Evolutionary conservation across 2,113 vertebrate genomes (phyloP).

Genomic region (Leucopsar rothschildi): DNA sequence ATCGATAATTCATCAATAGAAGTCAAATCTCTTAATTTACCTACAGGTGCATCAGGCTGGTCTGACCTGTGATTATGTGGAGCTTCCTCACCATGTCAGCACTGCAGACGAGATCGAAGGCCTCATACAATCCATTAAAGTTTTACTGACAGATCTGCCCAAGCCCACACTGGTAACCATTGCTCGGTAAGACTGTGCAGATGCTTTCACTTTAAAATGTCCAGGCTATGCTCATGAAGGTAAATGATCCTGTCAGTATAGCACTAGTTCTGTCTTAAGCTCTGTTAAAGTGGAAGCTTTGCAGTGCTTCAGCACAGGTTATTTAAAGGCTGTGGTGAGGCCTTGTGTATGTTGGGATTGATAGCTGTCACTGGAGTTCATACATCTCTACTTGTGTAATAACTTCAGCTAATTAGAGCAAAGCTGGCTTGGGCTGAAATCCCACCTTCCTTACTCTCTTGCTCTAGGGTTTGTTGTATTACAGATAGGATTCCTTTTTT

Average conservation of each 20-base stretch:
- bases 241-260: background rate
- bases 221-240: background rate
- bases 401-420: background rate
- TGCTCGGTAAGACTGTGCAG: constrained; percentile 78
- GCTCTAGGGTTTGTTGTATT: background rate
- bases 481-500: background rate
- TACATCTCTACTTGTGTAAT: background rate
- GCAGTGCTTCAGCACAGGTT: background rate
- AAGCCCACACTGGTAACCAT: constrained; percentile 89
- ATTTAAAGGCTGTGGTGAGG: background rate
- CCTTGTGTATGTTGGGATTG: background rate
- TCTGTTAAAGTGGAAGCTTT: background rate
- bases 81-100: constrained; percentile 95
- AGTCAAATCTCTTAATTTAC: background rate
- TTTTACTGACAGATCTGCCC: constrained; percentile 78
- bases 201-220: background rate
- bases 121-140: constrained; percentile 75
- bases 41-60: constrained; percentile 93
- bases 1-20: background rate
- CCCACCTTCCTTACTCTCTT: background rate
- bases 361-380: background rate
- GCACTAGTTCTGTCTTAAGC: background rate
- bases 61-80: constrained; percentile 90
- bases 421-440: background rate
- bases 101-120: constrained; percentile 82